Base-by-base conservation (phyloP, 2,888 invertebrate species). In the Tenthredo amoena region DNA sequence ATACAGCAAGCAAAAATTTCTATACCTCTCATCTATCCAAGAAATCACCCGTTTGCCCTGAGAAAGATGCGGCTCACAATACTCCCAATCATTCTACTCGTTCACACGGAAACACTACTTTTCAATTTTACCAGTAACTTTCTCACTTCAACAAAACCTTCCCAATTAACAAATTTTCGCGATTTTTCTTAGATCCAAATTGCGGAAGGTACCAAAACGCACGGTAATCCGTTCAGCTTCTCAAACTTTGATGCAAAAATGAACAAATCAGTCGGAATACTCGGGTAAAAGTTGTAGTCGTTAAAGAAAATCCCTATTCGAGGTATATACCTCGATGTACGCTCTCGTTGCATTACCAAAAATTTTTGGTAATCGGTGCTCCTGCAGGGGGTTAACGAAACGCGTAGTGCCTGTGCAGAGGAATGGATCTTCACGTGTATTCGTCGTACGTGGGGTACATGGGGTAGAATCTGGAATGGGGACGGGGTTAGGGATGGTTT, bases 401-500 rank as follows among this genome's bases (percentile, higher is more conserved):
- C 55, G 6, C 55, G 55, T n/a, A n/a, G 47, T 1, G 12, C 47
- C 15, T 47, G 2, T 37, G 10, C 6, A 40, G 37, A 18, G n/a
- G 40, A 40, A 37, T 9, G 40, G 62, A 62, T 62, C 26, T 62
- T 34, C 37, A 18, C 3, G 31, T 34, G 37, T n/a, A 40, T 34
- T 37, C 37, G 26, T n/a, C 71, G 9, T 72, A 15, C 40, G n/a
- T n/a, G n/a, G 71, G 71, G 74, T 34, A 34, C 74, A 26, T 47
- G 37, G 71, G 34, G n/a, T 18, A 21, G 34, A 62, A 34, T 40
- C 37, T 18, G 81, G 26, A 81, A 31, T 40, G 2, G 37, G 81
- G 40, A 58, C 37, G 12, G 81, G 81, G 81, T 81, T 81, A 81
- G 62, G 50, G 81, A 81, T 81, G 81, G 21, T 81, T 81, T 87